phyloP scores from a whole-genome alignment of 2,113 vertebrate species.

The Agapornis roseicollis region DNA sequence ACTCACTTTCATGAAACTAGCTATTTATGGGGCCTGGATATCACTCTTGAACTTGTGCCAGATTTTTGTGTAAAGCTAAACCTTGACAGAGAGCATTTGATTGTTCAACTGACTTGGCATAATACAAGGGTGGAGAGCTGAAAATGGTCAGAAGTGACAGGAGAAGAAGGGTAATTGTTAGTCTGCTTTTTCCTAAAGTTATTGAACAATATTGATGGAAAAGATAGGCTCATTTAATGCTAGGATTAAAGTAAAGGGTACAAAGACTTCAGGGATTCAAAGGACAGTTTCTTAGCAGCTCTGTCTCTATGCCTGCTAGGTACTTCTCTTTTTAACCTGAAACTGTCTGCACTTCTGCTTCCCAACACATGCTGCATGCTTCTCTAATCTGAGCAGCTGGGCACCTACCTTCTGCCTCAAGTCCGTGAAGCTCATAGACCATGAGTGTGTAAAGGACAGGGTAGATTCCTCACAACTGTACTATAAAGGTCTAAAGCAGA shows the following conservation, averaged over 20 bases:
- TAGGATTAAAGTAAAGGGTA: not conserved
- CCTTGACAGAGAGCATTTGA: conserved; percentile 28
- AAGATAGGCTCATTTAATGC: not conserved
- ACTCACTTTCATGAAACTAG: conserved; percentile 47
- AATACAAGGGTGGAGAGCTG: conserved; percentile 1
- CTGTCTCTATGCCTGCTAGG: not conserved
- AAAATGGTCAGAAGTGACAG: not conserved
- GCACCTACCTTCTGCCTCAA: not conserved
- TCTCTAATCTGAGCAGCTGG: not conserved
- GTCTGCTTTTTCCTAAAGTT: not conserved
- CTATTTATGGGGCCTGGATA: conserved; percentile 60
- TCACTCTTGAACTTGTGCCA: conserved; percentile 32
- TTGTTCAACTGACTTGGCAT: conserved; percentile 57
- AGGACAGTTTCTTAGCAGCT: not conserved
- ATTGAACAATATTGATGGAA: not conserved
- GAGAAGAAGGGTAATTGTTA: not conserved
- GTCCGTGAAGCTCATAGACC: not conserved
- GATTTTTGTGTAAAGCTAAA: conserved; percentile 22
- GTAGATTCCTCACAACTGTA: not conserved
- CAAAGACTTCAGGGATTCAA: not conserved
- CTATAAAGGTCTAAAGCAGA: not conserved
- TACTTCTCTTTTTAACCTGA: not conserved
- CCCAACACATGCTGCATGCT: accelerated
- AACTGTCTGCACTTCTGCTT: not conserved
- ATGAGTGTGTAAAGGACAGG: not conserved